Conservation (phyloP, 2,888 invertebrate species). For the Cantharis rufa region DNA sequence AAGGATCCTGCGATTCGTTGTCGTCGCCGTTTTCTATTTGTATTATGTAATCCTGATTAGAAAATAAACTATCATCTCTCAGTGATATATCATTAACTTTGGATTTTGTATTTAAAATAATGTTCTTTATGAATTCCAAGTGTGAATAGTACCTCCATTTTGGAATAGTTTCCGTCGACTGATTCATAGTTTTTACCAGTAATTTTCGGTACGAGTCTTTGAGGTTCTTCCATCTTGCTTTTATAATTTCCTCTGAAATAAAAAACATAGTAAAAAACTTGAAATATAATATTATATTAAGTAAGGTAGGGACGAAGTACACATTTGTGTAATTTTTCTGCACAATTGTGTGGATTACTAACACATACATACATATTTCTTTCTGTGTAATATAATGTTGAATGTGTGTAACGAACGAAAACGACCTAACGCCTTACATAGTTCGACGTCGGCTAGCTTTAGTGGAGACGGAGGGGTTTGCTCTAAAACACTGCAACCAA, state of each 20-base stretch:
- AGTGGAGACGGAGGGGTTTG: too few species aligned
- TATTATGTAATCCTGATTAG: conserved; percentile 29
- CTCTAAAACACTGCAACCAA: too few species aligned
- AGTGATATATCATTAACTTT: conserved; percentile 34
- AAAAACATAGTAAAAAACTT: background rate
- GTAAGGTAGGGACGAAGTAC: too few species aligned
- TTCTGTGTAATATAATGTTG: too few species aligned
- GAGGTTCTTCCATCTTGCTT: conserved; percentile 55
- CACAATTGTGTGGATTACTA: too few species aligned
- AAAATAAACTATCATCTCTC: conserved; percentile 20
- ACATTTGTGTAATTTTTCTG: too few species aligned
- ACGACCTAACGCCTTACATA: too few species aligned
- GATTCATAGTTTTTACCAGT: conserved; percentile 23
- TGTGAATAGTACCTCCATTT: conserved; percentile 38
- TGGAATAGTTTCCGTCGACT: conserved; percentile 21
- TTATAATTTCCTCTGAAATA: conserved; percentile 53
- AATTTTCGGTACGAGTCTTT: conserved; percentile 42
- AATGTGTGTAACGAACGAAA: too few species aligned
- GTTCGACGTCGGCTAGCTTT: too few species aligned
- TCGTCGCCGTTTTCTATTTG: conserved; percentile 22
- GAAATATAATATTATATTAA: background rate
- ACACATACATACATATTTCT: too few species aligned
- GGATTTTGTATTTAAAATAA: conserved; percentile 34
- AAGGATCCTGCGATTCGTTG: conserved; percentile 29
- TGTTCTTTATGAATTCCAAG: conserved; percentile 39